A percentile compares a stretch with the other conserved stretches of the same genome.
phyloP scores from a whole-genome alignment of 2,888 invertebrate species.

The Choristoneura rosaceana region DNA sequence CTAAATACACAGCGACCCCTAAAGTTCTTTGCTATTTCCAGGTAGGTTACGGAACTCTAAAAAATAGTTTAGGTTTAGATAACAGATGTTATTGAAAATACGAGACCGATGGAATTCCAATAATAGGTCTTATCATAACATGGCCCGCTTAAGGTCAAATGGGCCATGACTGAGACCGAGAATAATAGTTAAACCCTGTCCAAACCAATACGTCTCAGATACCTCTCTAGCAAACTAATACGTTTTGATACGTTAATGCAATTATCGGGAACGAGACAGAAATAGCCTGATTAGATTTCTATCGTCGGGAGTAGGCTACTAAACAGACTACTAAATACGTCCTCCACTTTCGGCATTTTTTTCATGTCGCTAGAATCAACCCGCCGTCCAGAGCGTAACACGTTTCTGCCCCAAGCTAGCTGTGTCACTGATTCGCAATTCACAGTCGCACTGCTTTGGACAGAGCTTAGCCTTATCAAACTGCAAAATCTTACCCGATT shows the following conservation, averaged over 20 bases:
- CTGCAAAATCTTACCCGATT: constrained; percentile 84
- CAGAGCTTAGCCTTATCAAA: constrained; percentile 45
- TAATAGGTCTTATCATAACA: constrained; percentile 34
- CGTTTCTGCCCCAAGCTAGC: neutral
- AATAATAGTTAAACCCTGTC: constrained; percentile 28
- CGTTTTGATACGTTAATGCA: neutral
- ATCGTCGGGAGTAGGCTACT: neutral
- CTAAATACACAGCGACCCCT: neutral
- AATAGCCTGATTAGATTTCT: neutral
- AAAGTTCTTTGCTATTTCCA: neutral
- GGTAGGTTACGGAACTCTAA: neutral
- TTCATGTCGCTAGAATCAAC: neutral
- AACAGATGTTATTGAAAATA: constrained; percentile 31
- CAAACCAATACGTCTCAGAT: neutral
- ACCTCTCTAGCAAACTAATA: neutral
- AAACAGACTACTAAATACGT: neutral
- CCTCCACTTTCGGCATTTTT: neutral
- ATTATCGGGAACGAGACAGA: neutral
- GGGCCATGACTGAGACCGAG: constrained; percentile 30
- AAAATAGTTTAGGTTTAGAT: constrained; percentile 12
- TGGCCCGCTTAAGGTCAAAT: constrained; percentile 34
- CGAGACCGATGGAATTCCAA: constrained; percentile 33
- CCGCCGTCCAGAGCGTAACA: neutral
- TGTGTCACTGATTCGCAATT: neutral
- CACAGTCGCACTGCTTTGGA: neutral